Evolutionary conservation across 2,797 vertebrate species (phyloP).

Genomic region (Diplodus sargus): DNA sequence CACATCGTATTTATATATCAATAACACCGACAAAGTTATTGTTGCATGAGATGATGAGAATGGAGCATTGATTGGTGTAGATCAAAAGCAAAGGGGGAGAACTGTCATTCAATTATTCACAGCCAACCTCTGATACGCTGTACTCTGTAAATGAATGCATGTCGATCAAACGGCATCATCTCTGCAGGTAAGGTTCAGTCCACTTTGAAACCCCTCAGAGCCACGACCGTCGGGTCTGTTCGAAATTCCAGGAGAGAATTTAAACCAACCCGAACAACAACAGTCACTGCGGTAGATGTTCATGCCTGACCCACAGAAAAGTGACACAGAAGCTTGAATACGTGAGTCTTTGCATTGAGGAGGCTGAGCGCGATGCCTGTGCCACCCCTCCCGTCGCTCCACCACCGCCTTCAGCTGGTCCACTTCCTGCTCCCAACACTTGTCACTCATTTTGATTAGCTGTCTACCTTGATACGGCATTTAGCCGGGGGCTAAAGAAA

Average conservation of each 20-base stretch:
- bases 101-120: neutral
- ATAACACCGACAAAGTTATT: neutral
- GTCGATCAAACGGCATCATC: neutral
- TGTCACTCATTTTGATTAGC: constrained; percentile 58
- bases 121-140: neutral
- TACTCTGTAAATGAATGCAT: neutral
- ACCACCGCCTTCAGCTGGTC: constrained; percentile 25
- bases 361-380: neutral
- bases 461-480: constrained; percentile 34
- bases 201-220: constrained; percentile 4
- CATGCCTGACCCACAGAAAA: constrained; percentile 14
- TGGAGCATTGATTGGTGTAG: neutral
- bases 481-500: constrained; percentile 46
- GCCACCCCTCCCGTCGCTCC: neutral
- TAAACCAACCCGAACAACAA: neutral
- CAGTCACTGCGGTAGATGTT: constrained; percentile 5
- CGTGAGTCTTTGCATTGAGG: constrained; percentile 24
- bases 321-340: constrained; percentile 28
- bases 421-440: constrained; percentile 31
- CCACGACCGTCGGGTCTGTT: neutral
- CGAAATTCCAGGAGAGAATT: neutral
- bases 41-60: neutral
- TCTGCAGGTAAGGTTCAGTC: neutral
- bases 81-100: constrained; percentile 14
- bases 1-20: neutral